Evolutionary conservation across 2,888 invertebrate species (phyloP).

Genomic region (Ochlodes sylvanus): DNA sequence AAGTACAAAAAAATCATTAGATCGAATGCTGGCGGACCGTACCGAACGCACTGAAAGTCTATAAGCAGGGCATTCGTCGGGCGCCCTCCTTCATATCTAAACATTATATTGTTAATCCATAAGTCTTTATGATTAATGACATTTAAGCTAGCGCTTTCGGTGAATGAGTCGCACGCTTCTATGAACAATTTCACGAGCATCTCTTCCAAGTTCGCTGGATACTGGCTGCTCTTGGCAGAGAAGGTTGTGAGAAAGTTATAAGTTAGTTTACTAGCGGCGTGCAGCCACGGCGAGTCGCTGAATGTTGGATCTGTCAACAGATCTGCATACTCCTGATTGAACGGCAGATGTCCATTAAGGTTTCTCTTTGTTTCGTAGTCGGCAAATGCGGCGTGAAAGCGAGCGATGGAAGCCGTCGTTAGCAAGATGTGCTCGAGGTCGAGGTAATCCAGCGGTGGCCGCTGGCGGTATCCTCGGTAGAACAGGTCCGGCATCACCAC

Average conservation of each 20-base stretch:
- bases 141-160: slow-evolving; percentile 59
- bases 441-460: slow-evolving; percentile 51
- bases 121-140: slow-evolving; percentile 70
- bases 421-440: slow-evolving; percentile 58
- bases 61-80: slow-evolving; percentile 63
- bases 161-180: slow-evolving; percentile 57
- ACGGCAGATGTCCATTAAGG: slow-evolving; percentile 32
- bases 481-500: slow-evolving; percentile 71
- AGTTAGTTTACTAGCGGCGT: slow-evolving; percentile 61
- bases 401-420: slow-evolving; percentile 57
- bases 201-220: slow-evolving; percentile 52
- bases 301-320: slow-evolving; percentile 59
- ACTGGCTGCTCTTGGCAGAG: slow-evolving; percentile 53
- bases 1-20: slow-evolving; percentile 62
- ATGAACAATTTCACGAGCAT: slow-evolving; percentile 53
- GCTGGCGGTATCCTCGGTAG: slow-evolving; percentile 57
- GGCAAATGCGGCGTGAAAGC: slow-evolving; percentile 68
- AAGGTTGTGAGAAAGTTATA: slow-evolving; percentile 58
- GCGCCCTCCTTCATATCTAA: slow-evolving; percentile 56
- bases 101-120: slow-evolving; percentile 75
- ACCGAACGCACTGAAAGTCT: slow-evolving; percentile 70
- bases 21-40: slow-evolving; percentile 72
- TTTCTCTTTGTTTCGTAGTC: slow-evolving; percentile 55
- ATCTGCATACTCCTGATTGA: slow-evolving; percentile 53
- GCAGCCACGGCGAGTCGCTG: slow-evolving; percentile 60